Conservation (phyloP, 2,888 invertebrate species). For the Acanthacorydalis orientalis region DNA sequence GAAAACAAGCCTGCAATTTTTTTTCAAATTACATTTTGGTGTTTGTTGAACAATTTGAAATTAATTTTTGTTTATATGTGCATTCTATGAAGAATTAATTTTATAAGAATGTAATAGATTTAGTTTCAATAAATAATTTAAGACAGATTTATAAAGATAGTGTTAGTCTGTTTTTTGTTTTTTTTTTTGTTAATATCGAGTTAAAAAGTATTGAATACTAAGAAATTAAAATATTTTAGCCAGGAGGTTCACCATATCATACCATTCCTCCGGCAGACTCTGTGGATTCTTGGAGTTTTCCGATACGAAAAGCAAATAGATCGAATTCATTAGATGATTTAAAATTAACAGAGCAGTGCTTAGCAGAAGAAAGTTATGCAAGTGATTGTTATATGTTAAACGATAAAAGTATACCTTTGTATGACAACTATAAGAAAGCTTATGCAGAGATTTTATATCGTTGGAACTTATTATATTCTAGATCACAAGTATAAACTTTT, state of each 20-base stretch:
- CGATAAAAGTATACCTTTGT: slow-evolving; percentile 36
- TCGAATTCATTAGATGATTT: slow-evolving; percentile 71
- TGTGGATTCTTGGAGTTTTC: slow-evolving; percentile 60
- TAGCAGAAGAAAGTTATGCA: slow-evolving; percentile 11
- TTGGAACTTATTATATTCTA: slow-evolving; percentile 64
- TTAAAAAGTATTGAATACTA: background rate
- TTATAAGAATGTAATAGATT: too few species aligned
- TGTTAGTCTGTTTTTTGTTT: too few species aligned
- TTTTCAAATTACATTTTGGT: too few species aligned
- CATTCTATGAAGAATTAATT: too few species aligned
- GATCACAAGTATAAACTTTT: slow-evolving; percentile 35
- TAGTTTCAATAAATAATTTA: too few species aligned
- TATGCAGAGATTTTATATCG: slow-evolving; percentile 81
- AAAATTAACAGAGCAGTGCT: slow-evolving; percentile 26
- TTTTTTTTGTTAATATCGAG: background rate
- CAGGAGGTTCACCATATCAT: slow-evolving; percentile 75
- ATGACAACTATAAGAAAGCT: slow-evolving; percentile 69
- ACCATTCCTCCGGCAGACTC: slow-evolving; percentile 72
- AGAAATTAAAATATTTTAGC: slow-evolving; percentile 24
- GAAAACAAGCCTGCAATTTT: too few species aligned
- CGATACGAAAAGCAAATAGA: slow-evolving; percentile 48
- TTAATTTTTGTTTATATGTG: too few species aligned
- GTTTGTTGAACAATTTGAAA: too few species aligned
- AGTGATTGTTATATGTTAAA: slow-evolving; percentile 23
- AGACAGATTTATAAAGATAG: too few species aligned